Conservation (phyloP, 2,113 vertebrate genomes). For the Anoura caudifer region DNA sequence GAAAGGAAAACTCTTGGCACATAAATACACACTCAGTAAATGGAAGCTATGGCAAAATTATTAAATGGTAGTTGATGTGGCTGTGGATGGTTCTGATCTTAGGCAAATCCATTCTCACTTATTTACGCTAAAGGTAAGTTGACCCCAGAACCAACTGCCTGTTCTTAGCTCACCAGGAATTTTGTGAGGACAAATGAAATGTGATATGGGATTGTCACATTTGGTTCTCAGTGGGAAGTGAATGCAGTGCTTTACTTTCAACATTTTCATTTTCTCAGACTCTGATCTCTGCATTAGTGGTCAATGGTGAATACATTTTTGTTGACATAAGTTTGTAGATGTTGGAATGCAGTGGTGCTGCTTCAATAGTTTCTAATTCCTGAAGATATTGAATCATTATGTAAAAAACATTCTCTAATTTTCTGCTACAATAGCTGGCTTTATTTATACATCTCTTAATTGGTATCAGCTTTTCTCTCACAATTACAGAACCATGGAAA, state of each 20-base stretch:
- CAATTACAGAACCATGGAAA: constrained; percentile 68
- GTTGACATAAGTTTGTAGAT: constrained; percentile 57
- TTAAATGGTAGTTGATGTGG: neutral
- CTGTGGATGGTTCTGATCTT: neutral
- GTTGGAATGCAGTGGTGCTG: constrained; percentile 56
- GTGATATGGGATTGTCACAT: neutral
- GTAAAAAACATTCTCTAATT: constrained; percentile 62
- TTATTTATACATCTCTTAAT: constrained; percentile 71
- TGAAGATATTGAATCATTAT: constrained; percentile 65
- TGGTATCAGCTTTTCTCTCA: constrained; percentile 69
- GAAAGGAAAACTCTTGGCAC: neutral
- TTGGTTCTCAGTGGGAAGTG: neutral
- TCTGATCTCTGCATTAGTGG: neutral
- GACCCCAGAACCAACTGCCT: neutral
- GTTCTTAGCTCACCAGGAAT: neutral
- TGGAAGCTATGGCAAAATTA: neutral
- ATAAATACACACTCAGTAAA: neutral
- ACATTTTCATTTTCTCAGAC: neutral
- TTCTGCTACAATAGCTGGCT: constrained; percentile 72
- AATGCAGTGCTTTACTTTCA: neutral
- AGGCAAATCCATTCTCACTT: neutral
- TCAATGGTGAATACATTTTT: constrained; percentile 48
- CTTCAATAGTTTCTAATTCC: constrained; percentile 60
- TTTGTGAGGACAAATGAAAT: neutral
- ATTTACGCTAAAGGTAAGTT: neutral